Percentiles rank a stretch among this genome's conserved stretches.
These are phyloP conservation scores for Lordiphosa clarofinis DNA, from an alignment of 1,140 invertebrate species.

Conservation along the genomic window DNA sequence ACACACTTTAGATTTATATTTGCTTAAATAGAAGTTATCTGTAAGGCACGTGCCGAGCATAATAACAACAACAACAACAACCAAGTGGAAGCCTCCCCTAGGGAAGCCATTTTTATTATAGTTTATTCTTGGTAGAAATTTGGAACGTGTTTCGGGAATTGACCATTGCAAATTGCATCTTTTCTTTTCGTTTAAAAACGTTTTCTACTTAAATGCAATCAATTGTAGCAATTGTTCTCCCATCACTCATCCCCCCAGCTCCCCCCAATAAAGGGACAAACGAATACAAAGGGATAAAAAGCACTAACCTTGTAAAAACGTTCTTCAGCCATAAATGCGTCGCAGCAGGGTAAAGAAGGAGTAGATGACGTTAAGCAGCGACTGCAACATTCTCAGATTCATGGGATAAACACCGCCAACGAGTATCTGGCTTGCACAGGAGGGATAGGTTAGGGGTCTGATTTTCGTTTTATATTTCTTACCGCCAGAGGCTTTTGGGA, in stretches of 20 bases:
- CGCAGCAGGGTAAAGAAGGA: conserved; percentile 59
- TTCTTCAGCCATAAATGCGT: conserved; percentile 50
- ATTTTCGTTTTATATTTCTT: conserved; percentile 9
- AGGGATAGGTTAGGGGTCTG: neutral
- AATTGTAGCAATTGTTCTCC: conserved; percentile 50
- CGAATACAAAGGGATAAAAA: neutral
- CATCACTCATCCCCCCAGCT: neutral
- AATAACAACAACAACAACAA: conserved; percentile 30
- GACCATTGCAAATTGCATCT: conserved; percentile 42
- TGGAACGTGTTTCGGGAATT: conserved; percentile 34
- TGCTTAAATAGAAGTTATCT: conserved; percentile 77
- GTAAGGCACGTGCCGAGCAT: conserved; percentile 65
- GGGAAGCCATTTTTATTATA: conserved; percentile 65
- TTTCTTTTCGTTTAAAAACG: conserved; percentile 18
- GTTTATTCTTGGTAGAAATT: conserved; percentile 53
- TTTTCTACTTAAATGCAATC: conserved; percentile 61
- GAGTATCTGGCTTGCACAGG: conserved; percentile 36
- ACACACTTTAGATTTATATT: conserved; percentile 78
- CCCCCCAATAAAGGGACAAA: conserved; percentile 9
- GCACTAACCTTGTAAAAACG: conserved; percentile 12
- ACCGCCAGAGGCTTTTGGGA: conserved; percentile 68
- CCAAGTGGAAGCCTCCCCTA: conserved; percentile 13
- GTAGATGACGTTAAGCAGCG: conserved; percentile 59
- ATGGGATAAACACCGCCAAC: conserved; percentile 64
- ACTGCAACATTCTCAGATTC: conserved; percentile 65